These are phyloP conservation scores for Calameuta idolon DNA, from an alignment of 2,888 invertebrate genomes.

Conservation along the genomic window DNA sequence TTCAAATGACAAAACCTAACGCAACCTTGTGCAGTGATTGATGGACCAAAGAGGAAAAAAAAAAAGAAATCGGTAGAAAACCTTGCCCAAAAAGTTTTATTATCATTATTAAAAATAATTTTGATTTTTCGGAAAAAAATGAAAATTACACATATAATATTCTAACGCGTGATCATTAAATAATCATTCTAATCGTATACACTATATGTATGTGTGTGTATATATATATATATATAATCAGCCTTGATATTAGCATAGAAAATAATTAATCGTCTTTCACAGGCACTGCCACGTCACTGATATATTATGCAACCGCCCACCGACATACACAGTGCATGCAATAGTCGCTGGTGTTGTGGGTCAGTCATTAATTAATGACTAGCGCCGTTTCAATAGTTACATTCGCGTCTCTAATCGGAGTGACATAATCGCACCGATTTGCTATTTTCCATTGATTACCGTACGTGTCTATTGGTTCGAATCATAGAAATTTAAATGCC, in stretches of 20 bases:
- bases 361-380: constrained; percentile 58
- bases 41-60: background rate
- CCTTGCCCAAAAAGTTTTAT: background rate
- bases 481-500: background rate
- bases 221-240: background rate
- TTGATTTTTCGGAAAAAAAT: background rate
- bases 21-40: background rate
- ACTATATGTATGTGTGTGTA: background rate
- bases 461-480: background rate
- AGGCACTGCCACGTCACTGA: background rate
- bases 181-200: background rate
- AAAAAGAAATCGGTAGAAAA: background rate
- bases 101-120: background rate
- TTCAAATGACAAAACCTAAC: constrained; percentile 26
- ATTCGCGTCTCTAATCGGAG: constrained; percentile 51
- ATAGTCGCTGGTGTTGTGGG: constrained; percentile 13
- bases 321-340: background rate
- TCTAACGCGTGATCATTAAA: background rate
- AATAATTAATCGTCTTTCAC: background rate
- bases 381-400: constrained; percentile 51
- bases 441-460: background rate
- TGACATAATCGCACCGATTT: constrained; percentile 59
- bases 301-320: background rate
- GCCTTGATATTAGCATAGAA: constrained; percentile 1
- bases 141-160: background rate